Evolutionary conservation across 2,797 vertebrate genomes (phyloP).

Genomic region (Cossypha heuglini): DNA sequence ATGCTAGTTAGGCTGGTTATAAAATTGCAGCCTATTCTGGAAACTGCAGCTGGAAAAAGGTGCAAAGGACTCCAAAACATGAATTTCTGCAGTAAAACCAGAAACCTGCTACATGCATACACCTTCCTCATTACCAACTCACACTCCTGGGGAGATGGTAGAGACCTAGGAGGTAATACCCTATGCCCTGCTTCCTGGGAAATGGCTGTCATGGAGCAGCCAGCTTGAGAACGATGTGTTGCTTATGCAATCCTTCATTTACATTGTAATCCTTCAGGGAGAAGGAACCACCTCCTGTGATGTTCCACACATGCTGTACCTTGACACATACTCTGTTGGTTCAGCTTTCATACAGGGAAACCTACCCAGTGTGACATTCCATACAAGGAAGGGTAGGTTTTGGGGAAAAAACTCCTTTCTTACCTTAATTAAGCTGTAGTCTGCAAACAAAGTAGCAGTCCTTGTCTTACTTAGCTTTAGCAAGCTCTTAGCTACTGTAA

Average conservation of each 20-base stretch:
- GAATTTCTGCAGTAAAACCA: neutral
- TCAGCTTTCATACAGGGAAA: neutral
- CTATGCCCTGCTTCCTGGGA: neutral
- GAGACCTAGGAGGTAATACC: neutral
- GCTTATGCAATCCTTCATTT: neutral
- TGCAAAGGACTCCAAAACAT: neutral
- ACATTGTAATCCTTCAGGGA: neutral
- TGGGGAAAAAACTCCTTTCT: neutral
- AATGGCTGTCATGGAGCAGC: neutral
- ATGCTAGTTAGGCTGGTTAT: neutral
- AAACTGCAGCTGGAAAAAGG: neutral
- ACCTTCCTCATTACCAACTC: neutral
- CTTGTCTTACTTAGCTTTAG: neutral
- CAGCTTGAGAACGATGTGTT: neutral
- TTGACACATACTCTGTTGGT: neutral
- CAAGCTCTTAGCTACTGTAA: neutral
- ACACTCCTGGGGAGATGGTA: neutral
- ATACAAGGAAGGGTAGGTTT: accelerated
- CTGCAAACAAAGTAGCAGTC: neutral
- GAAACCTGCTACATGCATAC: neutral
- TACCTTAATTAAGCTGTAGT: neutral
- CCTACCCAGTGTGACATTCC: neutral
- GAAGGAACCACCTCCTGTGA: neutral
- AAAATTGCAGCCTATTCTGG: neutral
- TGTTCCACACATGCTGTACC: neutral